phyloP scores from a whole-genome alignment of 2,888 invertebrate genomes.

The Netelia fuscicornis region DNA sequence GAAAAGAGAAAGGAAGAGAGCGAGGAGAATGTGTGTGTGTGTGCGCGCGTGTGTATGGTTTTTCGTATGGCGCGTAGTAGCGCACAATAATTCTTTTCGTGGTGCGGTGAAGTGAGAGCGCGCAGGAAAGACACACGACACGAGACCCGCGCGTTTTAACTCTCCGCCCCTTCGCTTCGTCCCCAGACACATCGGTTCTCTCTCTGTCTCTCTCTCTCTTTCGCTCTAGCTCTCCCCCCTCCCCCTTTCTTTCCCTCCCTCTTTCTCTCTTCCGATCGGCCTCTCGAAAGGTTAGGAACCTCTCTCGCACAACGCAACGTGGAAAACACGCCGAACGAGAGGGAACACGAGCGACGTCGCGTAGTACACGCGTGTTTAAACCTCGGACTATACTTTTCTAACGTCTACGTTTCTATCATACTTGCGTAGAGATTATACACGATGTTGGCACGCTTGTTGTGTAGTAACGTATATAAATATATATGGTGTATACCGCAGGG shows the following conservation, averaged over 20 bases:
- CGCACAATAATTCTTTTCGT: conserved; percentile 42
- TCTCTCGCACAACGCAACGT: conserved; percentile 39
- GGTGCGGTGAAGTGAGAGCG: conserved; percentile 8
- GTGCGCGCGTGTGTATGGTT: not conserved
- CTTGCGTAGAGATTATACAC: not conserved
- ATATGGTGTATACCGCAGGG: not conserved
- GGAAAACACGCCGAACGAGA: conserved; percentile 14
- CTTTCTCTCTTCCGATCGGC: not conserved
- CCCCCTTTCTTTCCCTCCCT: conserved; percentile 18
- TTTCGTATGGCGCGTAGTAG: not conserved
- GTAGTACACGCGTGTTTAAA: conserved; percentile 18
- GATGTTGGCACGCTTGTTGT: not conserved
- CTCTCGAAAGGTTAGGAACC: conserved; percentile 58
- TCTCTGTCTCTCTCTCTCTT: conserved; percentile 46
- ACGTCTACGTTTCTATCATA: conserved; percentile 16
- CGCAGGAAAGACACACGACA: conserved; percentile 22
- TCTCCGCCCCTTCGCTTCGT: conserved; percentile 52
- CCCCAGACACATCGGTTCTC: conserved; percentile 54
- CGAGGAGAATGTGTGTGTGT: not conserved
- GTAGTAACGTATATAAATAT: not conserved
- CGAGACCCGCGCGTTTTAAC: conserved; percentile 22
- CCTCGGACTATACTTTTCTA: not conserved
- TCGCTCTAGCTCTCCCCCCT: not conserved
- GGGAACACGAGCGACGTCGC: conserved; percentile 1
- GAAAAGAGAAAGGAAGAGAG: not conserved